A percentile compares a stretch with the other conserved stretches of the same genome.
phyloP scores from a whole-genome alignment of 2,888 invertebrate species.

The Bhutanitis thaidina region DNA sequence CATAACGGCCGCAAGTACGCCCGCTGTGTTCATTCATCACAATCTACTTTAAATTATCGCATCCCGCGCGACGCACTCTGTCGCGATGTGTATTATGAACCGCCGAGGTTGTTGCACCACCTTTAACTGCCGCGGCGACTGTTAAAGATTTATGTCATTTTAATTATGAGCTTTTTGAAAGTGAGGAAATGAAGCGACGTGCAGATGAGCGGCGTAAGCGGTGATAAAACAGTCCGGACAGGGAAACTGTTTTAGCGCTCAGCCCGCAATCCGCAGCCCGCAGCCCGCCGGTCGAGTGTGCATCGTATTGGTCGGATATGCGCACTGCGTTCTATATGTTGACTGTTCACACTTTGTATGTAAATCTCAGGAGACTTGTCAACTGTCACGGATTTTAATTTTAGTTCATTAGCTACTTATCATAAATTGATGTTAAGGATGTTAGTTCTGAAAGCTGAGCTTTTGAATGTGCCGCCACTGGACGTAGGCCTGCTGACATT shows the following conservation, averaged over 20 bases:
- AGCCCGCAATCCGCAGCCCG: no score
- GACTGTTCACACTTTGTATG: no score
- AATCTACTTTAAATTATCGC: not conserved
- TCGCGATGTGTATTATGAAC: not conserved
- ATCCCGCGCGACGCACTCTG: not conserved
- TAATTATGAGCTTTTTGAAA: conserved; percentile 2
- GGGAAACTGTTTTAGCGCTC: conserved; percentile 8
- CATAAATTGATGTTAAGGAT: no score
- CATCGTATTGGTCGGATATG: conserved; percentile 12
- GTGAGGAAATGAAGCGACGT: not conserved
- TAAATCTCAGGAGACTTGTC: no score
- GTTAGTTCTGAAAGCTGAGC: no score
- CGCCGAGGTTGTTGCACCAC: not conserved
- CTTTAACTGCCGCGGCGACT: not conserved
- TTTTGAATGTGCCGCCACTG: no score
- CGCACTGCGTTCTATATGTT: no score
- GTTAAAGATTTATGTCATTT: conserved; percentile 7
- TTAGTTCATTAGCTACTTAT: no score
- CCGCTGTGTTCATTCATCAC: not conserved
- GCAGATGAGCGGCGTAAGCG: not conserved
- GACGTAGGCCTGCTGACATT: no score
- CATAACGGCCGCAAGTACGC: not conserved
- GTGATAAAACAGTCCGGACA: conserved; percentile 5
- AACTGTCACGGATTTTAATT: no score
- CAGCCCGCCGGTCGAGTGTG: conserved; percentile 3